A percentile compares a stretch with the other conserved stretches of the same genome.
Conservation (phyloP, 2,797 vertebrate genomes). For the Garrulus glandarius region DNA sequence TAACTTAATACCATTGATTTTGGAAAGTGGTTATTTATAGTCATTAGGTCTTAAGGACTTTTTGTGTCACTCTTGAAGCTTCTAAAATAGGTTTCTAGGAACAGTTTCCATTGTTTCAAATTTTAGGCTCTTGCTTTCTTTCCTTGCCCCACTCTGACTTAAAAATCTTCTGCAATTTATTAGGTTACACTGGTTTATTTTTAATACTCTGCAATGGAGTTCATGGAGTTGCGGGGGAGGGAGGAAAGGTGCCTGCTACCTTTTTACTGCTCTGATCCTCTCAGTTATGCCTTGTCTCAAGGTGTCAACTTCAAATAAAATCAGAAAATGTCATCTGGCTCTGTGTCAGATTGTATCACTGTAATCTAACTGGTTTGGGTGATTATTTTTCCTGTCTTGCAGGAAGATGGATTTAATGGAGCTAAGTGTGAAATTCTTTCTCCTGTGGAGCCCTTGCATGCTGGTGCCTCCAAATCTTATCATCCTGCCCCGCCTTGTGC, state of each 20-base stretch:
- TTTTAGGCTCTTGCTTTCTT: neutral
- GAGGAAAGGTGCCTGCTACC: neutral
- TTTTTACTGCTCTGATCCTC: neutral
- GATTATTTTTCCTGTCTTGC: neutral
- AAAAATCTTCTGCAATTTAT: neutral
- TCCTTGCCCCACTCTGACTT: neutral
- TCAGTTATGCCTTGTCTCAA: neutral
- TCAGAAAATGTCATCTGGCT: neutral
- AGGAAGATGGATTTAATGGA: neutral
- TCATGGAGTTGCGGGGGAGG: accelerated
- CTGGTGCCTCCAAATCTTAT: neutral
- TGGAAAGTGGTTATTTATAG: neutral
- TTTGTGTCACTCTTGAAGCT: neutral
- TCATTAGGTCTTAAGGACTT: neutral
- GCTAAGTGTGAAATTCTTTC: neutral
- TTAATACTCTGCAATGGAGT: neutral
- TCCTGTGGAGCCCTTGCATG: neutral
- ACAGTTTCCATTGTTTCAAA: neutral
- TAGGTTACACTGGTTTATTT: neutral
- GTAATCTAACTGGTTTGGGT: neutral
- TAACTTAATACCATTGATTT: neutral
- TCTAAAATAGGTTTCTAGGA: neutral
- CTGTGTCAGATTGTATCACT: neutral
- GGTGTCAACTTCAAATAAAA: neutral
- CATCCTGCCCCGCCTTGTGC: accelerated